These are phyloP conservation scores for Lasius fuliginosus DNA, from an alignment of 2,888 invertebrate species.

Conservation along the genomic window DNA sequence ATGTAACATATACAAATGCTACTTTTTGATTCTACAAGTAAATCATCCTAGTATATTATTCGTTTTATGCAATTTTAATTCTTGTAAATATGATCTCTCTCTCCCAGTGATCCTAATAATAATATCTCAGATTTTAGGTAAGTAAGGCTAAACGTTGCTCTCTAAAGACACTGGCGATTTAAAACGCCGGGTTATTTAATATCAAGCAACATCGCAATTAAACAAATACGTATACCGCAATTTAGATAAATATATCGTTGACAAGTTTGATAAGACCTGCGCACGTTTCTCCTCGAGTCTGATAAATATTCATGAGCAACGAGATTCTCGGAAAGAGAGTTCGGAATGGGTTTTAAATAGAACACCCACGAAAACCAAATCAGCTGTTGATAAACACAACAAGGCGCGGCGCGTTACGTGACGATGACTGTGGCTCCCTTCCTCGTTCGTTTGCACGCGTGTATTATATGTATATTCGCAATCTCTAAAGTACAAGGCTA, in stretches of 20 bases:
- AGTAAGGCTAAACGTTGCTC: not conserved
- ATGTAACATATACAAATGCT: not conserved
- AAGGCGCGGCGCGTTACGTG: constrained; percentile 68
- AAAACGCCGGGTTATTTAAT: not conserved
- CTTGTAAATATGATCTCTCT: not conserved
- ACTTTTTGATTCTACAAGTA: not conserved
- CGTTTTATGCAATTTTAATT: not conserved
- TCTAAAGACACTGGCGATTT: not conserved
- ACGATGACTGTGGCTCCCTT: constrained; percentile 64
- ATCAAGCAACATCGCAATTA: not conserved
- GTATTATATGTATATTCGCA: constrained; percentile 55
- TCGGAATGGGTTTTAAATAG: constrained; percentile 27
- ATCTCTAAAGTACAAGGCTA: constrained; percentile 74
- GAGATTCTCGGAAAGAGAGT: not conserved
- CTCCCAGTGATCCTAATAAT: not conserved
- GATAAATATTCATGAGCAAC: constrained; percentile 3
- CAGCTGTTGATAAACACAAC: constrained; percentile 73
- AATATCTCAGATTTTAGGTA: not conserved
- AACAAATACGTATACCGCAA: not conserved
- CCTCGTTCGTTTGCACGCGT: constrained; percentile 54
- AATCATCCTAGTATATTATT: not conserved
- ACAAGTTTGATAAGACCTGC: not conserved
- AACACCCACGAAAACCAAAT: constrained; percentile 57
- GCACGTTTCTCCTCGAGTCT: not conserved
- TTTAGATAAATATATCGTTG: not conserved